phyloP scores from a whole-genome alignment of 35 echinoderm and acorn worm genomes.

The Lytechinus pictus region DNA sequence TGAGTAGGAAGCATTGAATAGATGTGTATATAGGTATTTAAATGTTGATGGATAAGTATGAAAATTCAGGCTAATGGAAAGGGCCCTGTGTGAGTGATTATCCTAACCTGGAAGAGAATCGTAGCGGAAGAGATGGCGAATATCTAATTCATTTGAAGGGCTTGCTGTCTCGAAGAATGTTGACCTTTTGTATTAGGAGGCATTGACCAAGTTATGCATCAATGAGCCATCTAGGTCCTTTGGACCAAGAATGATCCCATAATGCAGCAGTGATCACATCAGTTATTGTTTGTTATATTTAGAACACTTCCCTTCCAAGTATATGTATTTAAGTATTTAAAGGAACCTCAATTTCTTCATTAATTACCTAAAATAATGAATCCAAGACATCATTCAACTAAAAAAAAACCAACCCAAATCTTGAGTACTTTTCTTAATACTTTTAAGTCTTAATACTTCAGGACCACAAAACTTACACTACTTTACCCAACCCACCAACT shows the following conservation, averaged over 20 bases:
- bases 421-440: too few relatives aligned
- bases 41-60: too few relatives aligned
- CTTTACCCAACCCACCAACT: not conserved
- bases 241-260: not conserved
- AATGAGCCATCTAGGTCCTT: not conserved
- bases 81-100: not conserved
- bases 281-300: not conserved
- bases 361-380: not conserved
- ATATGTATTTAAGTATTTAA: too few relatives aligned
- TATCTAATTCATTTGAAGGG: not conserved
- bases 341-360: too few relatives aligned
- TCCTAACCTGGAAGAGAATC: not conserved
- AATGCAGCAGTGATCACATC: not conserved
- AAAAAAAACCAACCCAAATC: too few relatives aligned
- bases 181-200: not conserved
- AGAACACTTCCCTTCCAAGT: too few relatives aligned
- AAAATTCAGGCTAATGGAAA: too few relatives aligned
- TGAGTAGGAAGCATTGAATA: too few relatives aligned
- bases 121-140: not conserved
- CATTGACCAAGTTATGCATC: not conserved
- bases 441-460: too few relatives aligned
- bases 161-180: not conserved
- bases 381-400: not conserved
- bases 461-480: too few relatives aligned
- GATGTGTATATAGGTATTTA: too few relatives aligned